These are phyloP conservation scores for Falco biarmicus DNA, from an alignment of 2,797 vertebrate species.

Conservation along the genomic window DNA sequence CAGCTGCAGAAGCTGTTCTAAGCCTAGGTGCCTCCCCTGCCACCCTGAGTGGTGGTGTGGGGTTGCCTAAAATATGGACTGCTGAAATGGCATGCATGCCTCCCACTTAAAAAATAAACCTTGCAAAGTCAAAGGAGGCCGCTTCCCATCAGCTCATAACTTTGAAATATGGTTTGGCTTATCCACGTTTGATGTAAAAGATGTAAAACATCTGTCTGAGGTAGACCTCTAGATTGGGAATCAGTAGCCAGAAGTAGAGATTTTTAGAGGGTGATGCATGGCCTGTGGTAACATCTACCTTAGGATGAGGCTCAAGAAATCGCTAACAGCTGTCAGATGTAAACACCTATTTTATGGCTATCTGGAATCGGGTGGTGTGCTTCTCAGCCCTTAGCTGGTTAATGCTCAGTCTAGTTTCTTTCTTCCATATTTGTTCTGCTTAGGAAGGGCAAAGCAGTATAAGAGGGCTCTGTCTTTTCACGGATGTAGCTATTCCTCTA, in stretches of 20 bases:
- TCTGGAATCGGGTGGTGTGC: not conserved
- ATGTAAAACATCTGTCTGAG: not conserved
- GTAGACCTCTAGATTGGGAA: not conserved
- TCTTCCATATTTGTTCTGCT: not conserved
- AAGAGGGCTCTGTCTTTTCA: not conserved
- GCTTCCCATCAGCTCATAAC: not conserved
- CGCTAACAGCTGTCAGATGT: not conserved
- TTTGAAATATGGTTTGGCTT: not conserved
- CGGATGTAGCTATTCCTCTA: not conserved
- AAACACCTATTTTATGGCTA: not conserved
- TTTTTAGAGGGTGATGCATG: not conserved
- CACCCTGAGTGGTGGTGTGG: not conserved
- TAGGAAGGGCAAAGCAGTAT: not conserved
- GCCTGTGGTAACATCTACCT: not conserved
- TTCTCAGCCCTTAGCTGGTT: not conserved
- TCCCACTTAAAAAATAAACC: not conserved
- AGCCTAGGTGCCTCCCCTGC: not conserved
- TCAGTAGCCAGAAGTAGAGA: not conserved
- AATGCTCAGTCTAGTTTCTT: not conserved
- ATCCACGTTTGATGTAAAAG: not conserved
- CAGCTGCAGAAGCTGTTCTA: not conserved
- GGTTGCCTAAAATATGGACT: not conserved
- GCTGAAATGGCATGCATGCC: not conserved
- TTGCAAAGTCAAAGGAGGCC: not conserved
- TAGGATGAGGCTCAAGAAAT: not conserved